Percentiles rank a stretch among this genome's conserved stretches.
phyloP scores from a whole-genome alignment of 2,113 vertebrate genomes.

The Pagrus major region DNA sequence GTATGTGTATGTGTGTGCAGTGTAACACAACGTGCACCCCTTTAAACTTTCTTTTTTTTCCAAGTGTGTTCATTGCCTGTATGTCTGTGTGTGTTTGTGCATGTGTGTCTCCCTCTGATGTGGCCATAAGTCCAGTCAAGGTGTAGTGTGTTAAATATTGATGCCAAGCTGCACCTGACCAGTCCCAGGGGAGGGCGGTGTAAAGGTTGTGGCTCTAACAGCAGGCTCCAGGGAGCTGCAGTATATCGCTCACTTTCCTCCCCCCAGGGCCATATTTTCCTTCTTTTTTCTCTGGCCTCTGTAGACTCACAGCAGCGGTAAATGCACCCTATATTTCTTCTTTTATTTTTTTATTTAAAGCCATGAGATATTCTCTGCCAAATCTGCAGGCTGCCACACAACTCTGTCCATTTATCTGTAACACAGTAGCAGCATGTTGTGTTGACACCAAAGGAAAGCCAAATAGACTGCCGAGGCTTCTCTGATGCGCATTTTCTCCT shows the following conservation, averaged over 20 bases:
- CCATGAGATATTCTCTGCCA: constrained; percentile 35
- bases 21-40: background rate
- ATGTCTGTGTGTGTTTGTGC: constrained; percentile 30
- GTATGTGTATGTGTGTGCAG: constrained; percentile 1
- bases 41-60: background rate
- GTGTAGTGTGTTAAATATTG: constrained; percentile 70
- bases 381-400: constrained; percentile 50
- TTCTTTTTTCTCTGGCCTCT: constrained; percentile 11
- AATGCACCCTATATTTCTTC: constrained; percentile 48
- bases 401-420: constrained; percentile 40
- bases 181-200: constrained; percentile 43
- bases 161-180: constrained; percentile 53
- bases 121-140: constrained; percentile 40
- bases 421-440: constrained; percentile 34
- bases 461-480: constrained; percentile 12
- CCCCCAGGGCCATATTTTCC: constrained; percentile 45
- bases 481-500: constrained; percentile 24
- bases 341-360: constrained; percentile 42
- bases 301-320: constrained; percentile 35
- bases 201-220: constrained; percentile 72
- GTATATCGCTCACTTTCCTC: constrained; percentile 48
- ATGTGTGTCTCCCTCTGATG: constrained; percentile 30
- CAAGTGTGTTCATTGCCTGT: constrained; percentile 7
- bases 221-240: constrained; percentile 45
- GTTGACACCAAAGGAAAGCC: constrained; percentile 45